Base-by-base conservation (phyloP, 2,888 invertebrate species). In the Heliothis peltigera region DNA sequence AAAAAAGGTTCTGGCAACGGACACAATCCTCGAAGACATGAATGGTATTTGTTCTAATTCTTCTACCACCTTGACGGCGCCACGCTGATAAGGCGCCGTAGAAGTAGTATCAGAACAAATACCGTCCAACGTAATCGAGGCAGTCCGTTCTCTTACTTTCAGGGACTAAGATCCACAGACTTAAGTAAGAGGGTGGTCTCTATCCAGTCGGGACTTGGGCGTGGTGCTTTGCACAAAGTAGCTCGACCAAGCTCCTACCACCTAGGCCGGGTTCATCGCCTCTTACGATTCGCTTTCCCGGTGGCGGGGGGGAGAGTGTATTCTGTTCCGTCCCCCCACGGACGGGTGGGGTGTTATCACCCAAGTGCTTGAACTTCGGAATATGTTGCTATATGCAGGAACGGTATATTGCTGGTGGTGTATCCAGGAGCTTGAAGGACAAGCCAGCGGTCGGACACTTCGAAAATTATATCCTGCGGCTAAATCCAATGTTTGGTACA, bases 201-300 rank as follows among this genome's bases (percentile, higher is more conserved):
- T 28, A 57, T 43, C 77, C 77, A 76, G 69, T 17, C 32, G 69
- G 53, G 58, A 35, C 32, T 61, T 58, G 17, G 25, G 8, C 56
- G 48, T 22, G 43, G 52, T 64, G 21, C 68, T 67, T 68, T 28
- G 8, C 1, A 8, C 1, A 60, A 59, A 72, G 73, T 18, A 54
- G 44, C 47, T 43, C 59, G 28, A 5, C 42, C 28, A 58, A 70
- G 25, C 48, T 44, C 61, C 81, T 80, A 68, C 78, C 78, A 80
- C 80, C 78, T 70, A 4, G 53, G 57, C 73, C 77, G 73, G 76
- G 73, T 60, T 69, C 69, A 59, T 76, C 70, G 79, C 80, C 77
- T 75, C 48, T 70, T 79, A 79, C 79, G 80, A 79, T 66, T 75
- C 80, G 79, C 72, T 79, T 62, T 39, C 80, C 77, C 77, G 70